Percentiles rank a stretch among this genome's conserved stretches.
These are phyloP conservation scores for Chondrosia reniformis DNA, from an alignment of 37 sponge, comb jelly and placozoan genomes.

Conservation along the genomic window DNA sequence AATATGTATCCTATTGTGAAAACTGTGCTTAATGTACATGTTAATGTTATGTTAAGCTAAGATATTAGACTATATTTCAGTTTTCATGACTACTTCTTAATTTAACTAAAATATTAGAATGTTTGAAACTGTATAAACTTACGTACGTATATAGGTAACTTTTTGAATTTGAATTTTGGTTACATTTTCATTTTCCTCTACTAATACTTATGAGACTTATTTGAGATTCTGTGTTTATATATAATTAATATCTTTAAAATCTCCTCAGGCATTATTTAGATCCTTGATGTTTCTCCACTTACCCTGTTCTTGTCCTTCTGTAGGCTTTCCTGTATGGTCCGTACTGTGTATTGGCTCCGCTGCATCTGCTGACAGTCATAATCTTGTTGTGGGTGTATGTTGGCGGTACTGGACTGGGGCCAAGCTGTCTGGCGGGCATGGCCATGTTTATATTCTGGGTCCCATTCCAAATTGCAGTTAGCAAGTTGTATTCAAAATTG, in stretches of 20 bases:
- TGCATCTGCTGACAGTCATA: neutral
- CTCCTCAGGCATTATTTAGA: neutral
- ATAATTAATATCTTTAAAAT: neutral
- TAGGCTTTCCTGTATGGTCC: conserved; percentile 12
- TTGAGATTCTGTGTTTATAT: neutral
- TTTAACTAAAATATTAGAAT: too few relatives aligned
- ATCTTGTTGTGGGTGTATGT: neutral
- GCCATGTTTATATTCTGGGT: conserved; percentile 7
- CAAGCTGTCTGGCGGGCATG: conserved; percentile 9
- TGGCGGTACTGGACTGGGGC: neutral
- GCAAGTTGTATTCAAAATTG: conserved; percentile 4
- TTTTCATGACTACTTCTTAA: too few relatives aligned
- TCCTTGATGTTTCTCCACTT: neutral
- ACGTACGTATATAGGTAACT: too few relatives aligned
- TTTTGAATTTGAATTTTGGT: too few relatives aligned
- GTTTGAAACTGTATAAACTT: too few relatives aligned
- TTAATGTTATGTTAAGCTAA: too few relatives aligned
- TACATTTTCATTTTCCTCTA: too few relatives aligned
- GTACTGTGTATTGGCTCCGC: neutral
- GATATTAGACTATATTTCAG: too few relatives aligned
- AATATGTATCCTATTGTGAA: too few relatives aligned
- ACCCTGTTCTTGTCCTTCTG: neutral
- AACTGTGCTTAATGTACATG: too few relatives aligned
- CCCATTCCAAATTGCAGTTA: neutral
- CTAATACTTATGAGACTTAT: neutral